These are phyloP conservation scores for Poecile montanus DNA, from an alignment of 2,797 vertebrate species.

Conservation along the genomic window DNA sequence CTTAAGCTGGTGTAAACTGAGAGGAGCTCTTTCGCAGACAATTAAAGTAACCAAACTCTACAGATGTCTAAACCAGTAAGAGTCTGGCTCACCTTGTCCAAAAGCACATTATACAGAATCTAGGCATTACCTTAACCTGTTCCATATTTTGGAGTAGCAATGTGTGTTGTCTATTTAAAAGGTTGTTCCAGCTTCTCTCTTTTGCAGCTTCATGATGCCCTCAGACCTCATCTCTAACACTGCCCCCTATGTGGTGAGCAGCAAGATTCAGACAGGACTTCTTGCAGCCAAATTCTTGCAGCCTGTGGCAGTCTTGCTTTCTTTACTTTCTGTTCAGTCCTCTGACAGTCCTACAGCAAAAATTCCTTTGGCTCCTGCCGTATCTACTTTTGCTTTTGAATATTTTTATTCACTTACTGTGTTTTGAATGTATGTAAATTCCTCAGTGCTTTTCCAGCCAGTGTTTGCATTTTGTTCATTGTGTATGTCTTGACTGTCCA, in stretches of 20 bases:
- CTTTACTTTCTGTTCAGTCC: neutral
- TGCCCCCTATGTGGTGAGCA: neutral
- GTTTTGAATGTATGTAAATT: slow-evolving; percentile 1
- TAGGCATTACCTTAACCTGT: neutral
- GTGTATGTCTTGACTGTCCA: neutral
- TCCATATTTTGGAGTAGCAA: neutral
- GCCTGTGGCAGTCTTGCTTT: neutral
- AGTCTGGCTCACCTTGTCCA: neutral
- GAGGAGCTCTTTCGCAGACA: neutral
- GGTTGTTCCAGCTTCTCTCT: neutral
- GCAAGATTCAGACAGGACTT: neutral
- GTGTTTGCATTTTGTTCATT: neutral
- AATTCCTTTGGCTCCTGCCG: neutral
- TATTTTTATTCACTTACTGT: neutral
- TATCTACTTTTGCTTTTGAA: slow-evolving; percentile 5
- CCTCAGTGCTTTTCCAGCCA: neutral
- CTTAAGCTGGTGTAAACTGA: neutral
- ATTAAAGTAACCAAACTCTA: neutral
- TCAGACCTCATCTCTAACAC: neutral
- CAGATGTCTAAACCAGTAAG: neutral
- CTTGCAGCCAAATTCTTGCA: neutral
- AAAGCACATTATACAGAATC: neutral
- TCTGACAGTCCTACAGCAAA: neutral
- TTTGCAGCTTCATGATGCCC: neutral
- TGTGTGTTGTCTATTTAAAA: neutral